phyloP scores from a whole-genome alignment of 2,797 vertebrate species.

The Etheostoma nigrum region DNA sequence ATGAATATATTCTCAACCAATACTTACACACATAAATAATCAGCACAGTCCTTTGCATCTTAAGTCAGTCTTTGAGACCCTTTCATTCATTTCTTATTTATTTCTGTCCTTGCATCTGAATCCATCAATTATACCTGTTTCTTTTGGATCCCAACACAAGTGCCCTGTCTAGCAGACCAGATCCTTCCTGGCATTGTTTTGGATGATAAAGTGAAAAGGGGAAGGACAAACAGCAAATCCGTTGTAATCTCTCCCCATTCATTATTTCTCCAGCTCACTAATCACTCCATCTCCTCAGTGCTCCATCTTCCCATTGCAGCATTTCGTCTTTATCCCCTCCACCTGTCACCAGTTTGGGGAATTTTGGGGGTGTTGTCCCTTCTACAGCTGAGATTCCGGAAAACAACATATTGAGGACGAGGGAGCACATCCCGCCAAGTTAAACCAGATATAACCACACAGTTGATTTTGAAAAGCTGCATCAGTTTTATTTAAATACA shows the following conservation, averaged over 20 bases:
- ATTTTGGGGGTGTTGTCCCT: neutral
- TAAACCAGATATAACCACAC: neutral
- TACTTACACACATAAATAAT: conserved; percentile 19
- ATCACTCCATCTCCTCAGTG: conserved; percentile 15
- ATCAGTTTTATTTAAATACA: conserved; percentile 19
- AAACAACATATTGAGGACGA: neutral
- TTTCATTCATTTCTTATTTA: neutral
- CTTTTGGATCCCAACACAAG: neutral
- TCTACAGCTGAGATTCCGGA: neutral
- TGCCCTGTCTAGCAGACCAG: neutral
- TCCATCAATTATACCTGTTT: neutral
- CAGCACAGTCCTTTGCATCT: neutral
- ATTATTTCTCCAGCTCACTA: neutral
- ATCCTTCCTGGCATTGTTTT: conserved; percentile 10
- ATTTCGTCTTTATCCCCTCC: conserved; percentile 4
- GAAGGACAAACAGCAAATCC: conserved; percentile 40
- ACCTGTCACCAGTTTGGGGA: neutral
- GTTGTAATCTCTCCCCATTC: conserved; percentile 1
- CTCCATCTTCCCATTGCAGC: neutral
- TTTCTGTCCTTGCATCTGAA: neutral
- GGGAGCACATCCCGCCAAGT: neutral
- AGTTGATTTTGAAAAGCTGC: neutral
- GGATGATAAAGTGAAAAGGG: conserved; percentile 48
- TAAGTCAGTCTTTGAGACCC: conserved; percentile 3
- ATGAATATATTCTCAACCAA: conserved; percentile 29